These are phyloP conservation scores for Steinernema khuongi DNA, from an alignment of 1,140 invertebrate species.

Conservation along the genomic window DNA sequence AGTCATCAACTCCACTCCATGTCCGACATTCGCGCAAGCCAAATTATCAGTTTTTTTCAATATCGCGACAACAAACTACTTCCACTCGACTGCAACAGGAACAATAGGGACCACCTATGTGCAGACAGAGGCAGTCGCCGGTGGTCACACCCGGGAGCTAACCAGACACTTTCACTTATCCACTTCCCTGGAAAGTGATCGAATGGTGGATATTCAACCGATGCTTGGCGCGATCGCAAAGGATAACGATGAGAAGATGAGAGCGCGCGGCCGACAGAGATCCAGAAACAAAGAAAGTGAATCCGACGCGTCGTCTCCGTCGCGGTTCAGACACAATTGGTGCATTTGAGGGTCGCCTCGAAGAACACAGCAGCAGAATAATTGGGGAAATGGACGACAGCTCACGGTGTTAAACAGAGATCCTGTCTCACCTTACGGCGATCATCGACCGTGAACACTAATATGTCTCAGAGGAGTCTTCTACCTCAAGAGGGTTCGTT, in stretches of 20 bases:
- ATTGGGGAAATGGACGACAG: neutral
- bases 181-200: neutral
- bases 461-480: no score
- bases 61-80: no score
- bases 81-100: no score
- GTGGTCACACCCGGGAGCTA: no score
- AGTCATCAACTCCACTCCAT: neutral
- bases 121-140: no score
- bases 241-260: conserved; percentile 16
- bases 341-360: neutral
- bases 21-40: neutral
- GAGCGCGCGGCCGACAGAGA: neutral
- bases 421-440: neutral
- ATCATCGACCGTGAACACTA: neutral
- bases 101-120: no score
- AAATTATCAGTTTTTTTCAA: neutral
- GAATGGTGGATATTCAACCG: neutral
- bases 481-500: no score
- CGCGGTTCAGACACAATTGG: conserved; percentile 4
- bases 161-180: conserved; percentile 13
- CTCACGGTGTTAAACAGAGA: conserved; percentile 2
- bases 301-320: neutral
- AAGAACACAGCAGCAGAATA: conserved; percentile 7
- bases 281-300: conserved; percentile 17
- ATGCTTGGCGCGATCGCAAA: neutral